Base-by-base conservation (phyloP, 2,888 invertebrate species). In the Oxyteleia sp. region DNA sequence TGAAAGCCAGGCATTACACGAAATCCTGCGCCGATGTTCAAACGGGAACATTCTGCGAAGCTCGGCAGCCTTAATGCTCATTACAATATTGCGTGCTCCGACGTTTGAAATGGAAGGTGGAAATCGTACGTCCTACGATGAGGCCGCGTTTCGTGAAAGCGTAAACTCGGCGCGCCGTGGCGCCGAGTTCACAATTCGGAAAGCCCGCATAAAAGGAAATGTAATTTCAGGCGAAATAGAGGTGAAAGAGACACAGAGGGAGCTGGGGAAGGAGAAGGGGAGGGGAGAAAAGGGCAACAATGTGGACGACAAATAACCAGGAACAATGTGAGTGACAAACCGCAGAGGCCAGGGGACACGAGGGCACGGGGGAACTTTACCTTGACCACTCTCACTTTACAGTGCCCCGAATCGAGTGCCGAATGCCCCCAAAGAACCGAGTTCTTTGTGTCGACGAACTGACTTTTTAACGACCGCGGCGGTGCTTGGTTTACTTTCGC, bases 381-480 rank as follows among this genome's bases (percentile, higher is more conserved):
- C 80, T 80, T 80, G 72, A 80, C 80, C 80, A 80, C 80, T 80
- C 80, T 80, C 80, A 80, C 80, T 74, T 80, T 68, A 59, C 66
- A 16, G 57, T 74, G 80, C 68, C 68, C 81, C 68, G 81, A 61
- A 74, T 81, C 81, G 41, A 57, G 53, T 74, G 53, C 74, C 66
- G 5, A 23, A 5, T 23, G 23, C 23, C 66, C 66, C 61, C 66
- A 47, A 51, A 72, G 49, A 18, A 61, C 26, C 45, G 45, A 55
- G 55, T 57, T 71, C 69, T 57, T 72, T 72, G 71, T 79, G 55
- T 15, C 66, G 41, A 26, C 72, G 38, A 38, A 15, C 55, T 59
- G 49, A 68, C 59, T 76, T 68, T 75, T 76, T 29, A n/a, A n/a
- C n/a, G n/a, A n/a, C n/a, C n/a, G n/a, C n/a, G n/a, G n/a, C n/a